Evolutionary conservation across 2,888 invertebrate genomes (phyloP).

Genomic region (Spialia ferax): DNA sequence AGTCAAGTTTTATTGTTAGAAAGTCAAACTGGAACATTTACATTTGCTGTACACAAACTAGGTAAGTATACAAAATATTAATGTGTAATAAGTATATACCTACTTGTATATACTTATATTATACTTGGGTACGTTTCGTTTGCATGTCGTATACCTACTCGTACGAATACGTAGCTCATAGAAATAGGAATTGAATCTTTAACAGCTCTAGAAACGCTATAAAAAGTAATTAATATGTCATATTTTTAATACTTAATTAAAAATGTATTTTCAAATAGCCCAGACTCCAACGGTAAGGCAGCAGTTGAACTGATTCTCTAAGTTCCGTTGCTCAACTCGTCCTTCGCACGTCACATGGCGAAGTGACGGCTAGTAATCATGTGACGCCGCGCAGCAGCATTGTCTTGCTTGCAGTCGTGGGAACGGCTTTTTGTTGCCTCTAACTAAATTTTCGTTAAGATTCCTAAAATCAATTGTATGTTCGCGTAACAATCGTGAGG

Average conservation of each 20-base stretch:
- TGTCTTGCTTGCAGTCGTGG: slow-evolving; percentile 4
- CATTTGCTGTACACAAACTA: too few relatives aligned
- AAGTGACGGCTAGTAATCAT: slow-evolving; percentile 42
- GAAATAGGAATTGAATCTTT: background rate
- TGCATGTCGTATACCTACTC: too few relatives aligned
- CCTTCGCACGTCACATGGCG: slow-evolving; percentile 54
- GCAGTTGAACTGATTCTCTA: slow-evolving; percentile 20
- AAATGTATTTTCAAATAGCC: background rate
- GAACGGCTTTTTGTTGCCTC: slow-evolving; percentile 2
- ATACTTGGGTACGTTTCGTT: too few relatives aligned
- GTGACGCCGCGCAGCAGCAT: background rate
- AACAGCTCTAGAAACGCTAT: background rate
- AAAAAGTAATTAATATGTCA: too few relatives aligned
- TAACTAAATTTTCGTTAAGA: slow-evolving; percentile 9
- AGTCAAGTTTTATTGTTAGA: background rate
- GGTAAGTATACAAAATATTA: too few relatives aligned
- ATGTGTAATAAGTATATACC: too few relatives aligned
- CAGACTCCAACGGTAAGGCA: background rate
- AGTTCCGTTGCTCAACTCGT: slow-evolving; percentile 56
- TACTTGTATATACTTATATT: too few relatives aligned
- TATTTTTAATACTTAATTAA: too few relatives aligned
- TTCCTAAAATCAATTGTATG: slow-evolving; percentile 5
- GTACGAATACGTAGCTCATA: too few relatives aligned
- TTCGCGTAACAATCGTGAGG: background rate
- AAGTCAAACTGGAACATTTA: background rate